Evolutionary conservation across 1,140 invertebrate genomes (phyloP).

Genomic region (Orchesella cincta): DNA sequence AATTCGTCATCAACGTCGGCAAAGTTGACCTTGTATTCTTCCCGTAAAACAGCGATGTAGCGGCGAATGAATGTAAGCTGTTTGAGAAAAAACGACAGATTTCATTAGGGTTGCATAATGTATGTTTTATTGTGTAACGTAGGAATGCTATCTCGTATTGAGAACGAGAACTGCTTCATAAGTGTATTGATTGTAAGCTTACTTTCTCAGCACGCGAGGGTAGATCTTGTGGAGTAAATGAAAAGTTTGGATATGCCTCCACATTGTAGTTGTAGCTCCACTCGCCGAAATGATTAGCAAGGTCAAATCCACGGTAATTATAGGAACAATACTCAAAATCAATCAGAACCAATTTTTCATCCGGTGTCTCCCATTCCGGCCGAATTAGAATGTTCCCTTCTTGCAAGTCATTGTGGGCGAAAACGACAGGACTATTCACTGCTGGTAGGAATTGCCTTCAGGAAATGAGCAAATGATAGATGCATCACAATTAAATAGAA

Average conservation of each 20-base stretch:
- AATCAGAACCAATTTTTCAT: conserved; percentile 69
- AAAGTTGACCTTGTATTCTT: conserved; percentile 46
- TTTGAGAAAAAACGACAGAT: conserved; percentile 12
- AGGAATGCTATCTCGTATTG: background rate
- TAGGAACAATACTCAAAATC: conserved; percentile 95
- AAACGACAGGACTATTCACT: conserved; percentile 79
- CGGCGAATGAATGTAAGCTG: conserved; percentile 55
- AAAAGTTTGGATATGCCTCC: conserved; percentile 75
- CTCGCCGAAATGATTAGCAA: conserved; percentile 95
- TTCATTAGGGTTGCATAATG: background rate
- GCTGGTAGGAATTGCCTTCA: conserved; percentile 56
- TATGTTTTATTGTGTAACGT: background rate
- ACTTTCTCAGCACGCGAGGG: conserved; percentile 80
- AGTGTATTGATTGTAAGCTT: conserved; percentile 52
- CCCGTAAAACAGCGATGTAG: conserved; percentile 51
- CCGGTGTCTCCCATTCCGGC: conserved; percentile 41
- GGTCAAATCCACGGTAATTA: conserved; percentile 90
- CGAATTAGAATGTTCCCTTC: conserved; percentile 72
- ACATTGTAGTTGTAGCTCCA: conserved; percentile 90
- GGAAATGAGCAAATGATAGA: background rate
- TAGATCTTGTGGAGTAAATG: conserved; percentile 66
- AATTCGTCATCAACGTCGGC: conserved; percentile 47
- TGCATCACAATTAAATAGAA: conserved; percentile 10
- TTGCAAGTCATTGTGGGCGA: conserved; percentile 97
- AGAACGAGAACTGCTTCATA: no score